Evolutionary conservation across 2,888 invertebrate species (phyloP).

Genomic region (Polyommatus icarus): DNA sequence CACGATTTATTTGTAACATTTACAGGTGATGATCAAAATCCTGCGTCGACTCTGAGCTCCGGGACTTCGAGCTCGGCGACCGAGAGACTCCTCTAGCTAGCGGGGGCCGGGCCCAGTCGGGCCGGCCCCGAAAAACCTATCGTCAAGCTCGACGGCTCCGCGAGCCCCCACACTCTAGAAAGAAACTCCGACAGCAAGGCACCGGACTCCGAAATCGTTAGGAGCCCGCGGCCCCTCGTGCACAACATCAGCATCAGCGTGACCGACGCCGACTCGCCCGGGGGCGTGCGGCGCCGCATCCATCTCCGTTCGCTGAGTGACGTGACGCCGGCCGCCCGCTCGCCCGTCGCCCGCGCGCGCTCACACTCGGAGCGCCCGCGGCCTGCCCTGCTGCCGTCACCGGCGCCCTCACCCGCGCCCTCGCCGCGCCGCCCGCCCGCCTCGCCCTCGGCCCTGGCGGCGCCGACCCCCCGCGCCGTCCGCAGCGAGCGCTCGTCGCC

Average conservation of each 20-base stretch:
- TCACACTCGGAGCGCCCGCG: slow-evolving; percentile 69
- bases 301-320: slow-evolving; percentile 74
- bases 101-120: slow-evolving; percentile 82
- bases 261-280: slow-evolving; percentile 65
- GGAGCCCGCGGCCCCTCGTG: slow-evolving; percentile 48
- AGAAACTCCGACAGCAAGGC: slow-evolving; percentile 52
- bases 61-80: slow-evolving; percentile 86
- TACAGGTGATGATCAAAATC: slow-evolving; percentile 77
- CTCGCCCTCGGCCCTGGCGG: slow-evolving; percentile 41
- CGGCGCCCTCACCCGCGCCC: slow-evolving; percentile 48
- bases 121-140: slow-evolving; percentile 76
- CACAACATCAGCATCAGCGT: slow-evolving; percentile 72
- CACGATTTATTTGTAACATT: slow-evolving; percentile 32
- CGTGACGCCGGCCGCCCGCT: slow-evolving; percentile 68
- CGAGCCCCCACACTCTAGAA: slow-evolving; percentile 53
- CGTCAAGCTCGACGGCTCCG: slow-evolving; percentile 52
- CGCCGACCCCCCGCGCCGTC: slow-evolving; percentile 39
- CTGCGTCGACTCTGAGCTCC: slow-evolving; percentile 81
- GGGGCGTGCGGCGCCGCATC: slow-evolving; percentile 58
- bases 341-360: slow-evolving; percentile 62
- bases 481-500: slow-evolving; percentile 44
- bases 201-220: slow-evolving; percentile 43
- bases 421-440: slow-evolving; percentile 58
- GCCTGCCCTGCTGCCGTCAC: slow-evolving; percentile 51
- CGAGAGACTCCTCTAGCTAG: slow-evolving; percentile 89